These are phyloP conservation scores for Acanthisitta chloris DNA, from an alignment of 2,113 vertebrate species.

Conservation along the genomic window DNA sequence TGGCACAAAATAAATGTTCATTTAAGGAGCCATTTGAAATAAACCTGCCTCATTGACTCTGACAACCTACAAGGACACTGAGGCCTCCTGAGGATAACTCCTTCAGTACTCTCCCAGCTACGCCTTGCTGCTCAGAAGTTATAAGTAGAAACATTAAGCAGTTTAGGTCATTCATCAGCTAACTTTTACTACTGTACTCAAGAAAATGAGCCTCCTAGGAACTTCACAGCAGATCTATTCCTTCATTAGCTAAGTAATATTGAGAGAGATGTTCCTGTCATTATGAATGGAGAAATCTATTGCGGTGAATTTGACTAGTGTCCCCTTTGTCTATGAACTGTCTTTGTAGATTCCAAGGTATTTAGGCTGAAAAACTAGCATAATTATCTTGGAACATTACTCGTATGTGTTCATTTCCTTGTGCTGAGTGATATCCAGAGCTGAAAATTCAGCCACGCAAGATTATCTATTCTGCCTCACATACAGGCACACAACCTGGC, in stretches of 20 bases:
- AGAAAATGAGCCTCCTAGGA: conserved; percentile 88
- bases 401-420: conserved; percentile 29
- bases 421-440: neutral
- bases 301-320: conserved; percentile 66
- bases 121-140: conserved; percentile 84
- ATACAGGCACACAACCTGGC: neutral
- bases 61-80: conserved; percentile 85
- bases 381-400: conserved; percentile 52
- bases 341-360: conserved; percentile 71
- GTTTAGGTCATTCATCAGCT: conserved; percentile 89
- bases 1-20: conserved; percentile 90
- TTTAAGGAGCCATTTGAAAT: conserved; percentile 87
- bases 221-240: conserved; percentile 80
- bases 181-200: conserved; percentile 87
- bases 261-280: conserved; percentile 86
- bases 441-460: neutral
- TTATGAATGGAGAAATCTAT: conserved; percentile 74
- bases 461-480: neutral
- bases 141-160: conserved; percentile 81
- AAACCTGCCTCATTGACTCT: conserved; percentile 89
- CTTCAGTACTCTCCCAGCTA: conserved; percentile 76
- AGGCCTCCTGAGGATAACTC: conserved; percentile 77
- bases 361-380: conserved; percentile 68
- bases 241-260: conserved; percentile 89
- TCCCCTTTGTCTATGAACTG: conserved; percentile 72